A percentile compares a stretch with the other conserved stretches of the same genome.
Evolutionary conservation across 2,113 vertebrate species (phyloP).

Genomic region (Halcyon malimbica): DNA sequence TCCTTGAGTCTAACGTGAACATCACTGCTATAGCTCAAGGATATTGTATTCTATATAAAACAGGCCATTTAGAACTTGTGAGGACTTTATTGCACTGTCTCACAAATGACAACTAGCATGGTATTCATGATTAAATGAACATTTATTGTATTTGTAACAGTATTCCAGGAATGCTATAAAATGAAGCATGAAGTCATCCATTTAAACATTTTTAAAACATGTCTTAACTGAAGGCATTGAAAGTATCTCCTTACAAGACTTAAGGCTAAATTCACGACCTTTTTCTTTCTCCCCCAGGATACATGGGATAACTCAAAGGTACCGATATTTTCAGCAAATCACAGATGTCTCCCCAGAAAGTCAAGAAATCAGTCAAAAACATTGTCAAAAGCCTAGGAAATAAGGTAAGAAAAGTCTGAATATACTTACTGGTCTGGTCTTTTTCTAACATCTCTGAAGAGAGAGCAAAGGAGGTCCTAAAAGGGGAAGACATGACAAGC

Average conservation of each 20-base stretch:
- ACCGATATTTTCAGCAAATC: conserved; percentile 2
- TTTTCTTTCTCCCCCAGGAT: background rate
- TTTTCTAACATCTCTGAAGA: background rate
- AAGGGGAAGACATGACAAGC: background rate
- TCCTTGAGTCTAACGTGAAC: conserved; percentile 28
- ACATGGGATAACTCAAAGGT: background rate
- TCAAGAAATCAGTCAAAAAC: conserved; percentile 16
- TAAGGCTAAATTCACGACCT: background rate
- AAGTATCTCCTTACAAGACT: conserved; percentile 20
- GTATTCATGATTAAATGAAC: conserved; percentile 50
- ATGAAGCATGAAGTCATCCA: conserved; percentile 62
- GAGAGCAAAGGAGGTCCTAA: background rate
- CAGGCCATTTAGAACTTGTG: conserved; percentile 65
- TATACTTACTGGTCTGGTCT: background rate
- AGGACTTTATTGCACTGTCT: conserved; percentile 65
- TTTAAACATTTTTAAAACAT: conserved; percentile 68
- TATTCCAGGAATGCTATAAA: conserved; percentile 69
- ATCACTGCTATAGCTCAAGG: conserved; percentile 48
- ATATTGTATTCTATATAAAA: conserved; percentile 72
- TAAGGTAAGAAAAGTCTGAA: conserved; percentile 24
- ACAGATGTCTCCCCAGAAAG: background rate
- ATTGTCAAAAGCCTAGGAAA: background rate
- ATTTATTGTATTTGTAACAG: conserved; percentile 68
- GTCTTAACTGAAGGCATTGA: conserved; percentile 49
- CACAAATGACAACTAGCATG: conserved; percentile 50